Percentiles rank a stretch among this genome's conserved stretches.
Conservation (phyloP, 2,888 invertebrate species). For the Heteropelma amictum region DNA sequence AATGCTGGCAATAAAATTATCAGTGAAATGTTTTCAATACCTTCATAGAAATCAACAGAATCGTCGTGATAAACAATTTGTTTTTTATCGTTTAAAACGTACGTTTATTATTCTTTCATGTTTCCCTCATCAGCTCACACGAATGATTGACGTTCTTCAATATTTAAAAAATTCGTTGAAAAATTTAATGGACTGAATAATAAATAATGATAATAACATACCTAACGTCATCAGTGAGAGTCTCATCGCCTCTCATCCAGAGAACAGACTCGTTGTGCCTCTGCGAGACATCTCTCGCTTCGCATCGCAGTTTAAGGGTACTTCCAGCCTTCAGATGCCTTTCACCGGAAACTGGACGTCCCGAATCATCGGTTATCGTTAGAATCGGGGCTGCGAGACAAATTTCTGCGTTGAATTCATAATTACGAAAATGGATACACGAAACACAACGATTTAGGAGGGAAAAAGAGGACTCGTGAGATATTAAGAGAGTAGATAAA, state of each 20-base stretch:
- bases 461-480: no score
- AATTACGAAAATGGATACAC: no score
- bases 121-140: no score
- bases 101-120: not conserved
- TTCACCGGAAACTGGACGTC: constrained; percentile 80
- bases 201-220: not conserved
- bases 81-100: not conserved
- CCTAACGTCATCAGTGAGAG: constrained; percentile 80
- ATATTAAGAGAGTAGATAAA: no score
- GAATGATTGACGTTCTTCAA: not conserved
- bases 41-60: no score
- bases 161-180: not conserved
- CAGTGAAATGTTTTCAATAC: no score
- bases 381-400: constrained; percentile 81
- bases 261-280: constrained; percentile 78
- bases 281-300: constrained; percentile 76
- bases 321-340: constrained; percentile 82
- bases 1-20: no score
- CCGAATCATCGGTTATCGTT: constrained; percentile 81
- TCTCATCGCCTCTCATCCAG: constrained; percentile 80
- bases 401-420: no score
- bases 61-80: no score
- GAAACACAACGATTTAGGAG: no score
- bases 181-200: not conserved
- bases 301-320: constrained; percentile 80